Evolutionary conservation across 2,797 vertebrate genomes (phyloP).

Genomic region (Peromyscus aztecus): DNA sequence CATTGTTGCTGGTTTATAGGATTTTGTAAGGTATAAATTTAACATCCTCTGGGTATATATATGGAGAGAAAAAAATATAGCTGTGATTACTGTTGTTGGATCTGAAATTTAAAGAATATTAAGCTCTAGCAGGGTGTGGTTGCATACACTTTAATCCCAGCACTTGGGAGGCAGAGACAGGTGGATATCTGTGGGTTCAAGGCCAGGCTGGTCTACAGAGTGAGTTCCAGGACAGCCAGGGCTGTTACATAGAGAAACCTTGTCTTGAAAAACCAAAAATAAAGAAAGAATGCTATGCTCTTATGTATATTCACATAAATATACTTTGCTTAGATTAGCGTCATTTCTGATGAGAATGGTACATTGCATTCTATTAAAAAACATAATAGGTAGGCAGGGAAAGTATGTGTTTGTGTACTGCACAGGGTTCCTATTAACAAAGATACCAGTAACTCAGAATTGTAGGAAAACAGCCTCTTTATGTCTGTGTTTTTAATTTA

Average conservation of each 20-base stretch:
- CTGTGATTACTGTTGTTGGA: neutral
- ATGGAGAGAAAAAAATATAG: neutral
- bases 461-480: neutral
- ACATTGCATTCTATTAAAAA: constrained; percentile 18
- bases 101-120: neutral
- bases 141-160: too few species aligned
- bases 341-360: constrained; percentile 10
- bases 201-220: neutral
- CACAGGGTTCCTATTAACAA: neutral
- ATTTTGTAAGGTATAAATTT: constrained; percentile 38
- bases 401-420: neutral
- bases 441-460: constrained; percentile 5
- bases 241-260: neutral
- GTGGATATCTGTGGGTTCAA: too few species aligned
- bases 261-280: too few species aligned
- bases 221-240: neutral
- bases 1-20: neutral
- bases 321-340: constrained; percentile 18
- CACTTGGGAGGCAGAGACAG: too few species aligned
- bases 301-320: neutral
- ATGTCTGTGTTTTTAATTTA: constrained; percentile 79
- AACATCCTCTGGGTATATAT: neutral
- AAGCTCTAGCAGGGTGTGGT: too few species aligned
- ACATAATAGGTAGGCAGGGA: neutral
- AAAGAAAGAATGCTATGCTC: neutral